phyloP scores from a whole-genome alignment of 2,113 vertebrate genomes.

The Eurypyga helias region DNA sequence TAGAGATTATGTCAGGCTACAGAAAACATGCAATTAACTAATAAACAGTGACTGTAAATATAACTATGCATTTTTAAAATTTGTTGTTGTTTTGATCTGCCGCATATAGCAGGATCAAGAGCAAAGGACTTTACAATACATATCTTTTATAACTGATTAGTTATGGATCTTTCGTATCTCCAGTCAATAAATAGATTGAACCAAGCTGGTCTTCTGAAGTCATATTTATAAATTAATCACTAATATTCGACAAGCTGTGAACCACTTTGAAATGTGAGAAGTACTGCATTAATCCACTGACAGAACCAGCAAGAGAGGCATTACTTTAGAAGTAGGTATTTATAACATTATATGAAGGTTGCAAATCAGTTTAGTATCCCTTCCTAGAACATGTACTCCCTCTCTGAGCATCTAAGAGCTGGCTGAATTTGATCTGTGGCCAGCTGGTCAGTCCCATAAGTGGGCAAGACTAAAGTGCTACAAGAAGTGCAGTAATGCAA shows the following conservation, averaged over 20 bases:
- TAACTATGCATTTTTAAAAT: background rate
- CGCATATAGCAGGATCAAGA: background rate
- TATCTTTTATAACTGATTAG: background rate
- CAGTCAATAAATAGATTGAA: background rate
- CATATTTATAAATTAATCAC: background rate
- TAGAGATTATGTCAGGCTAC: background rate
- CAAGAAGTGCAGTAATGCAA: background rate
- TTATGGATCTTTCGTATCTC: background rate
- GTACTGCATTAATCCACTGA: background rate
- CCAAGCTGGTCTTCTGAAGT: background rate
- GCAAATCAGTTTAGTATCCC: background rate
- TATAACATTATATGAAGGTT: background rate
- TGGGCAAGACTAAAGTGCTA: background rate
- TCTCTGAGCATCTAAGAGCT: background rate
- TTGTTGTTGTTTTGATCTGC: background rate
- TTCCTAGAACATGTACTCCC: background rate
- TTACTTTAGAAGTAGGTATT: background rate
- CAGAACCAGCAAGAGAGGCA: background rate
- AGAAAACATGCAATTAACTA: constrained; percentile 5
- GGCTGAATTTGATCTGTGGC: background rate
- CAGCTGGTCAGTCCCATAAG: background rate
- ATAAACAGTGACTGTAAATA: background rate
- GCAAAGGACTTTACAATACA: background rate
- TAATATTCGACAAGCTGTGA: background rate
- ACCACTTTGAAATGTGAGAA: background rate